Evolutionary conservation across 2,888 invertebrate genomes (phyloP).

Genomic region (Axea sp.): DNA sequence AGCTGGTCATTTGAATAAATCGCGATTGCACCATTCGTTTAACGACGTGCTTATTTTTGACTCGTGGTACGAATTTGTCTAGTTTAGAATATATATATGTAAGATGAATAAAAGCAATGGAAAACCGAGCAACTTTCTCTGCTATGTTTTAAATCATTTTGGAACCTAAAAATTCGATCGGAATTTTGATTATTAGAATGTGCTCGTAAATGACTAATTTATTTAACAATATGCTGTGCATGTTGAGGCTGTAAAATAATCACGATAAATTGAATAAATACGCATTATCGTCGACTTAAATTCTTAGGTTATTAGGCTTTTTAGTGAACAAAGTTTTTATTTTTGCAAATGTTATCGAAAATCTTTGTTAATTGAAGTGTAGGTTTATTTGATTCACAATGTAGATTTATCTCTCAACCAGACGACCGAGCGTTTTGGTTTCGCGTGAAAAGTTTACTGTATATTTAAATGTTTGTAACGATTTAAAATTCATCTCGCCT

Average conservation of each 20-base stretch:
- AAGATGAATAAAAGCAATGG: no score
- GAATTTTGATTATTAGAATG: no score
- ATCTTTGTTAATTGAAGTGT: slow-evolving; percentile 32
- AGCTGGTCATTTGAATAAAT: no score
- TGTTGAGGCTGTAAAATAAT: slow-evolving; percentile 42
- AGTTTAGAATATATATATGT: no score
- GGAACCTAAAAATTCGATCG: no score
- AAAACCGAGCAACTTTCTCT: no score
- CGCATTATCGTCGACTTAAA: slow-evolving; percentile 12
- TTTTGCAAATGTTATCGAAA: slow-evolving; percentile 25
- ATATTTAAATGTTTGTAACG: not conserved
- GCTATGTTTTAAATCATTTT: no score
- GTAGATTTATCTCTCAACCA: slow-evolving; percentile 20
- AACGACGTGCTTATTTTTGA: no score
- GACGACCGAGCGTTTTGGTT: no score
- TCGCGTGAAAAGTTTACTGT: slow-evolving; percentile 21
- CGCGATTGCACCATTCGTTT: no score
- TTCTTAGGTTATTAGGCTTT: slow-evolving; percentile 25
- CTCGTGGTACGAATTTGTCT: no score
- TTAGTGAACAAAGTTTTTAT: slow-evolving; percentile 25
- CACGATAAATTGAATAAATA: slow-evolving; percentile 12
- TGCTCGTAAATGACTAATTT: slow-evolving; percentile 33
- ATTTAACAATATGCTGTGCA: slow-evolving; percentile 47
- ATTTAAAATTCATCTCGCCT: not conserved
- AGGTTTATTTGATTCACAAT: slow-evolving; percentile 34